Conservation (phyloP, 2,888 invertebrate genomes). For the Scaptodrosophila latifasciaeformis region DNA sequence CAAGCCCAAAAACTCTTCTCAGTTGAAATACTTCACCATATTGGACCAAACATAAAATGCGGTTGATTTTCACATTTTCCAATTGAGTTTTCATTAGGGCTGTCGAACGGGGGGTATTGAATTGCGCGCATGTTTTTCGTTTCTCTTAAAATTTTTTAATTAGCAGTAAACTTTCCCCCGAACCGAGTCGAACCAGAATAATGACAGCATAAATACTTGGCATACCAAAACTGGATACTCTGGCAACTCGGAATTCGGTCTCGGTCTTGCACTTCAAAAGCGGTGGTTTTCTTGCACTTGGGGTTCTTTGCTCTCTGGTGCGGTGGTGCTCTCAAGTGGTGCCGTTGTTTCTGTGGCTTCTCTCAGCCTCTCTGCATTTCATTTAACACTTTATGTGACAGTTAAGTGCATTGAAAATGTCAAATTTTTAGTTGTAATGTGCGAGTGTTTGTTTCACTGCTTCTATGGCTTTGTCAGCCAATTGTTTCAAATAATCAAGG, state of each 20-base stretch:
- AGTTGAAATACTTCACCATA: too few species aligned
- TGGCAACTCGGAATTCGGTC: conserved; percentile 16
- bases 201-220: conserved; percentile 63
- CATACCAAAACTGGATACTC: too few species aligned
- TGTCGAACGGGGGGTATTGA: conserved; percentile 35
- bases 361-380: conserved; percentile 51
- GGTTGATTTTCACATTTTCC: not conserved
- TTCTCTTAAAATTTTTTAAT: conserved; percentile 71
- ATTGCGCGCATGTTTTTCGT: conserved; percentile 67
- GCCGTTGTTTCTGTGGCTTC: conserved; percentile 55
- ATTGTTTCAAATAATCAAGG: too few species aligned
- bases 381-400: conserved; percentile 69
- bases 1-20: too few species aligned
- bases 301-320: conserved; percentile 42
- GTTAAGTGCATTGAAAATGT: conserved; percentile 64
- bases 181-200: conserved; percentile 47
- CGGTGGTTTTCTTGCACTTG: conserved; percentile 34
- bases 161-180: conserved; percentile 70
- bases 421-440: conserved; percentile 60
- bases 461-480: too few species aligned
- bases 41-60: too few species aligned
- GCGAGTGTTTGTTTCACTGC: conserved; percentile 17
- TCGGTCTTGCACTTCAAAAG: not conserved
- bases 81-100: not conserved
- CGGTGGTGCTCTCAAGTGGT: conserved; percentile 51